Conservation (phyloP, 2,797 vertebrate species). For the Darevskia nairensis region DNA sequence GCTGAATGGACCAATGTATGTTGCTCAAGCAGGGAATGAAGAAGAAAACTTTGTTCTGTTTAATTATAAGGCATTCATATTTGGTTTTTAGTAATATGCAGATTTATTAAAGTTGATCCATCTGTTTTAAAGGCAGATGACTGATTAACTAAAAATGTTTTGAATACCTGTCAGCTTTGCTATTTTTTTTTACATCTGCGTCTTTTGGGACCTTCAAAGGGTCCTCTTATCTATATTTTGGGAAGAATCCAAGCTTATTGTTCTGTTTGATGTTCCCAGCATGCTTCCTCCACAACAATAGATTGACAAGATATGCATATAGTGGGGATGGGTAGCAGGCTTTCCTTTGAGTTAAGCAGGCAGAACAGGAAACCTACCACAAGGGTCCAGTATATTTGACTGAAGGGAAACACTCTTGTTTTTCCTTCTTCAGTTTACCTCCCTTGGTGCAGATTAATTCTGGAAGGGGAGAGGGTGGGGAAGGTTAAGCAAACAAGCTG, state of each 20-base stretch:
- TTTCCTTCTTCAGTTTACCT: conserved; percentile 9
- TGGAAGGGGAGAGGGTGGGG: conserved; percentile 26
- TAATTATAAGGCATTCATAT: background rate
- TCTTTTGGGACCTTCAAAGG: background rate
- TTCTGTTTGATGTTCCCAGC: conserved; percentile 1
- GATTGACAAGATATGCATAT: background rate
- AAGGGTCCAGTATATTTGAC: background rate
- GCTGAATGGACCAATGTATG: background rate
- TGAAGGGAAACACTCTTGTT: background rate
- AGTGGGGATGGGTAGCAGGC: too few relatives aligned
- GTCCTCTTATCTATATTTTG: background rate
- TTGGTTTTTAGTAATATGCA: background rate
- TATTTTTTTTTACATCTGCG: background rate
- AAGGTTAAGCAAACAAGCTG: conserved; percentile 33
- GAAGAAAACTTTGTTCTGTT: too few relatives aligned
- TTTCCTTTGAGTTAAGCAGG: background rate
- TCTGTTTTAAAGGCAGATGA: background rate
- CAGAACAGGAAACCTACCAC: background rate
- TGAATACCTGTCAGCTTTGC: background rate
- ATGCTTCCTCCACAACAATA: background rate
- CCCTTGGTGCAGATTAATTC: conserved; percentile 33
- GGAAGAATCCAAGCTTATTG: background rate
- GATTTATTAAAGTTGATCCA: background rate
- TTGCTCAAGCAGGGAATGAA: background rate
- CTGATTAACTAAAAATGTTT: background rate